Conservation (phyloP, 2,888 invertebrate species). For the Tupiocoris notatus region DNA sequence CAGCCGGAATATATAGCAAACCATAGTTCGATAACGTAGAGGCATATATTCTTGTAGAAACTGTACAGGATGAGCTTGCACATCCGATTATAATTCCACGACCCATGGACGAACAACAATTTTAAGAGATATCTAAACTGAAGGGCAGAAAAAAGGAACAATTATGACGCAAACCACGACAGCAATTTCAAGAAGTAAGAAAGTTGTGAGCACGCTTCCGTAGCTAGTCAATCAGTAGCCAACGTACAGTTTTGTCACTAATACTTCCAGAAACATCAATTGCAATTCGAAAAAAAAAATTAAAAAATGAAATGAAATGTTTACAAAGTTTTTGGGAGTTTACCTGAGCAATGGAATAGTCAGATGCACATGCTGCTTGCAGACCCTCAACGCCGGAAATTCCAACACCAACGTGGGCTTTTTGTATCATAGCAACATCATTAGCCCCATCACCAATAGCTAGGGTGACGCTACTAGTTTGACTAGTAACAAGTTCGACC, state of each 20-base stretch:
- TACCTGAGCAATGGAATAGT: conserved; percentile 94
- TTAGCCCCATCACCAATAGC: conserved; percentile 97
- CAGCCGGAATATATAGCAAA: conserved; percentile 97
- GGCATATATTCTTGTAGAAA: conserved; percentile 99
- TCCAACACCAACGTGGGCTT: conserved; percentile 95
- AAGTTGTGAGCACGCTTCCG: neutral
- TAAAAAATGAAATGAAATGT: no score
- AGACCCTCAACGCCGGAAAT: conserved; percentile 98
- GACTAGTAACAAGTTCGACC: conserved; percentile 76
- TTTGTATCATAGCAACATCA: conserved; percentile 97
- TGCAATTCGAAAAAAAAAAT: no score
- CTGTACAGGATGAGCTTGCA: conserved; percentile 97
- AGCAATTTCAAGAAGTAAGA: neutral
- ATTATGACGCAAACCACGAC: neutral
- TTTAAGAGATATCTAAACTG: conserved; percentile 92
- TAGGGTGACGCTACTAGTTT: conserved; percentile 81
- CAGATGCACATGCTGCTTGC: conserved; percentile 98
- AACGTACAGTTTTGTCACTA: neutral
- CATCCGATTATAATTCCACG: conserved; percentile 98
- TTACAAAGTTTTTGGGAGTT: no score
- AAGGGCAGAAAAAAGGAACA: conserved; percentile 41
- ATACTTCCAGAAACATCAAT: no score
- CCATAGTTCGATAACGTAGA: conserved; percentile 99
- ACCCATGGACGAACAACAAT: conserved; percentile 92
- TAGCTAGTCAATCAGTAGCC: no score